These are phyloP conservation scores for Campoplex nolae DNA, from an alignment of 2,888 invertebrate species.

Conservation along the genomic window DNA sequence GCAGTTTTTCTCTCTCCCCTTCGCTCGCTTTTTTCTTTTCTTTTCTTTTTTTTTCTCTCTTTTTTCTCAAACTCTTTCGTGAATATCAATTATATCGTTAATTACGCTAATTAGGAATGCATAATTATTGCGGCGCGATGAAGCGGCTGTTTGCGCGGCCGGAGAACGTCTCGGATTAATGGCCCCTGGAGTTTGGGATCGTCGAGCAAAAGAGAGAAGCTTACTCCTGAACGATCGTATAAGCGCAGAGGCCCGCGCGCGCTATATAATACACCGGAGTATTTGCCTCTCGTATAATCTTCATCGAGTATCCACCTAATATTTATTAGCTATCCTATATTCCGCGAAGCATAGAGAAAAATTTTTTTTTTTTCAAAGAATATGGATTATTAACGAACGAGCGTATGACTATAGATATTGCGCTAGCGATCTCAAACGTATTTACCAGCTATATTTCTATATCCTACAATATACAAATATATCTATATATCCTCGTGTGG, in stretches of 20 bases:
- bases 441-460: constrained; percentile 39
- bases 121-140: constrained; percentile 71
- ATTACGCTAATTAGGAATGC: constrained; percentile 75
- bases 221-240: constrained; percentile 14
- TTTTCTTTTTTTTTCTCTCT: too few species aligned
- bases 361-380: not conserved
- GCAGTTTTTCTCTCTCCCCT: constrained; percentile 4
- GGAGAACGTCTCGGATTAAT: constrained; percentile 64
- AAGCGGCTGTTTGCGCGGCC: constrained; percentile 57
- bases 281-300: constrained; percentile 38
- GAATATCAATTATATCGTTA: constrained; percentile 74
- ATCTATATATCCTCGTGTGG: constrained; percentile 15
- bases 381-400: not conserved
- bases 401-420: constrained; percentile 26
- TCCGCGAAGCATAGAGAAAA: constrained; percentile 35
- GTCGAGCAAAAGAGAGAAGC: constrained; percentile 40
- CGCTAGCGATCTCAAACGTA: constrained; percentile 64
- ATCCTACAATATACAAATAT: not conserved
- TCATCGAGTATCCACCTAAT: constrained; percentile 65
- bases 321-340: constrained; percentile 54
- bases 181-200: constrained; percentile 65
- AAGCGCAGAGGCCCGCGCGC: constrained; percentile 1
- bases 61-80: not conserved
- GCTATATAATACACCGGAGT: constrained; percentile 5
- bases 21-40: not conserved